Conservation (phyloP, 2,888 invertebrate species). For the Steinernema scapterisci region DNA sequence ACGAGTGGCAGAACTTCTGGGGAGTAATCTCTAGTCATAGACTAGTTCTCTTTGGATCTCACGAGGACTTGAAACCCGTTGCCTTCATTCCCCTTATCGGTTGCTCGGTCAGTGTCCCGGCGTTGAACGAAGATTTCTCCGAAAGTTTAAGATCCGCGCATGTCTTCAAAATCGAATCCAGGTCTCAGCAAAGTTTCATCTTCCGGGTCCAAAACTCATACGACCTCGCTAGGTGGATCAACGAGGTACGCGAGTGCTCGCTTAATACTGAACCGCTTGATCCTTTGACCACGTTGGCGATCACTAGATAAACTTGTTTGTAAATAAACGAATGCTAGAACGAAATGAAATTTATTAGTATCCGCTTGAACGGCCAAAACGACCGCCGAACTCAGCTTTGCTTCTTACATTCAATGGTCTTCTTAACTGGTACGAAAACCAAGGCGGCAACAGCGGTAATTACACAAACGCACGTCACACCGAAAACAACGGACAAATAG, state of each 20-base stretch:
- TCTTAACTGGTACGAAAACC: neutral
- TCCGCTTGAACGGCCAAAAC: too few relatives aligned
- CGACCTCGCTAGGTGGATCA: slow-evolving; percentile 16
- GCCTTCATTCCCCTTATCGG: slow-evolving; percentile 8
- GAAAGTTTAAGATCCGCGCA: neutral
- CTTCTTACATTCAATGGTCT: neutral
- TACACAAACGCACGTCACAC: neutral
- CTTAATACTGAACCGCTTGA: neutral
- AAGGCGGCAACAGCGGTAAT: neutral
- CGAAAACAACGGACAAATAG: neutral
- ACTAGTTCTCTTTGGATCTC: neutral
- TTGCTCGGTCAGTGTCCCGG: neutral
- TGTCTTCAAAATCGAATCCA: neutral
- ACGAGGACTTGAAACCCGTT: neutral
- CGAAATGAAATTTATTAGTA: neutral
- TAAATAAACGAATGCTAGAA: neutral
- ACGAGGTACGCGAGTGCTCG: neutral
- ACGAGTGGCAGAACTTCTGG: slow-evolving; percentile 21
- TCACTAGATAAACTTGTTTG: neutral
- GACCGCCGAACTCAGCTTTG: too few relatives aligned
- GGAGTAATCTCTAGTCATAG: neutral
- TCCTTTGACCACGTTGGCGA: slow-evolving; percentile 1
- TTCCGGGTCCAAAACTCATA: neutral
- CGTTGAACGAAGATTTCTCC: neutral
- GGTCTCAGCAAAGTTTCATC: neutral